phyloP scores from a whole-genome alignment of 2,113 vertebrate genomes.

The Sander vitreus region DNA sequence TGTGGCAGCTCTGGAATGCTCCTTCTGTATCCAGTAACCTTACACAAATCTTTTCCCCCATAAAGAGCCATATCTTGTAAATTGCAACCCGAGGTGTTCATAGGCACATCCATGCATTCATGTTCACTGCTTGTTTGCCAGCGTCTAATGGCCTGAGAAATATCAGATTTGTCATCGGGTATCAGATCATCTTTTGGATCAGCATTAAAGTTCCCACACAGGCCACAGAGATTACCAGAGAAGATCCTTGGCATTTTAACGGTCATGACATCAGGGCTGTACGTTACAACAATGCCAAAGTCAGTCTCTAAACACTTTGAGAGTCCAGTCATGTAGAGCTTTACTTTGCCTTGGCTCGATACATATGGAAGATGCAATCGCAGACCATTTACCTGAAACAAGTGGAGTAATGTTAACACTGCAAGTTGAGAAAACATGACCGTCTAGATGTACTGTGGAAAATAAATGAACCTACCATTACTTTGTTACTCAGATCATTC shows the following conservation, averaged over 20 bases:
- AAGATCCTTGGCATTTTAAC: conserved; percentile 46
- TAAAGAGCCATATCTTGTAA: conserved; percentile 34
- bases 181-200: conserved; percentile 45
- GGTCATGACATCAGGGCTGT: conserved; percentile 51
- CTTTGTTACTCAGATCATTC: conserved; percentile 26
- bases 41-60: conserved; percentile 45
- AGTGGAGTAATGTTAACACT: background rate
- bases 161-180: background rate
- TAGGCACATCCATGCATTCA: conserved; percentile 39
- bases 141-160: conserved; percentile 23
- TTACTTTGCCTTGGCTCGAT: conserved; percentile 55
- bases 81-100: conserved; percentile 2
- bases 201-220: conserved; percentile 72
- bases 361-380: conserved; percentile 39
- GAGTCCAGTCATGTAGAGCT: conserved; percentile 40
- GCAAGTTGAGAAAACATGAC: background rate
- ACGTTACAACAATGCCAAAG: conserved; percentile 40
- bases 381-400: conserved; percentile 60
- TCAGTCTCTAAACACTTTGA: conserved; percentile 32
- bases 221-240: conserved; percentile 56
- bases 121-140: conserved; percentile 28
- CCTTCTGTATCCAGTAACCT: conserved; percentile 45
- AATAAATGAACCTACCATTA: conserved; percentile 51
- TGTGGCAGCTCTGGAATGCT: conserved; percentile 65
- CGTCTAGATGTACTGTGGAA: background rate